Conservation (phyloP, 2,888 invertebrate genomes). For the Zhengitettix transpicula region DNA sequence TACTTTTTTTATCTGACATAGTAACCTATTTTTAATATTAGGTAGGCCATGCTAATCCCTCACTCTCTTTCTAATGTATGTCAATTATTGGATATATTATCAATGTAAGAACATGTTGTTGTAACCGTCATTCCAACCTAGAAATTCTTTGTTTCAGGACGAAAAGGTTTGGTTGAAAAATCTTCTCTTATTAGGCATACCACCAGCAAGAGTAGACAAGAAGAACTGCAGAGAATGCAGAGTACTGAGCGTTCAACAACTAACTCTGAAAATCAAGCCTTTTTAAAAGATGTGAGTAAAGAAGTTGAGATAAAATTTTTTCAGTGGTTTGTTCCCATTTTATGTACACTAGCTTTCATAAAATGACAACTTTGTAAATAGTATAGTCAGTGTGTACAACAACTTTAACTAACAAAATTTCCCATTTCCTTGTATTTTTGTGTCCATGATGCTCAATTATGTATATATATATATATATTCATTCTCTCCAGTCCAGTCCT, state of each 20-base stretch:
- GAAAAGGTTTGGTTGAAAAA: slow-evolving; percentile 72
- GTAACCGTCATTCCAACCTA: background rate
- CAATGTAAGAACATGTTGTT: background rate
- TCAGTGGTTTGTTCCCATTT: background rate
- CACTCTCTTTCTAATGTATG: background rate
- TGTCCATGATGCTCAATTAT: no score
- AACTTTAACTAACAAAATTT: no score
- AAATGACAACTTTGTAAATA: no score
- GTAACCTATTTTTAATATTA: no score
- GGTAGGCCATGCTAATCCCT: no score
- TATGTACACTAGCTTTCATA: no score
- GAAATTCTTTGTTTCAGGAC: slow-evolving; percentile 21
- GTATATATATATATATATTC: no score
- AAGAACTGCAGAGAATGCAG: slow-evolving; percentile 49
- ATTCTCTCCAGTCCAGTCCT: no score
- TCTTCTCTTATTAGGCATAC: slow-evolving; percentile 78
- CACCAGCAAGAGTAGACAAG: slow-evolving; percentile 44
- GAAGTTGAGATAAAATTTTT: no score
- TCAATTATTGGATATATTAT: slow-evolving; percentile 20
- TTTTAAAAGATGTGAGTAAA: slow-evolving; percentile 66
- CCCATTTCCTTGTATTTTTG: no score
- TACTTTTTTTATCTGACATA: no score
- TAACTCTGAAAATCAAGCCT: slow-evolving; percentile 82
- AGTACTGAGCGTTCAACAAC: slow-evolving; percentile 54
- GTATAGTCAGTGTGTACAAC: no score